These are phyloP conservation scores for Epinephelus awoara DNA, from an alignment of 2,797 vertebrate species.

Conservation along the genomic window DNA sequence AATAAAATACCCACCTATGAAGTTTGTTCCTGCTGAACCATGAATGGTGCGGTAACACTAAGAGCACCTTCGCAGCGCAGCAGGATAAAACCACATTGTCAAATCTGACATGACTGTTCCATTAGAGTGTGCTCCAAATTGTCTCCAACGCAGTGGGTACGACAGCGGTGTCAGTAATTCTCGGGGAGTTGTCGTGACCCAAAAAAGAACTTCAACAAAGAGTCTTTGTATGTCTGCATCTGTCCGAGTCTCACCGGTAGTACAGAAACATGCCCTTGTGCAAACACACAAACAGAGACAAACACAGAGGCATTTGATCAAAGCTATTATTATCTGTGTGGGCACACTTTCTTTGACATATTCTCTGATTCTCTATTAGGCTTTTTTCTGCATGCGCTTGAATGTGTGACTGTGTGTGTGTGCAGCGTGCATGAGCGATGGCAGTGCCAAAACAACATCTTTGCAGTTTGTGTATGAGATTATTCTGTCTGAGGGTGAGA, in stretches of 20 bases:
- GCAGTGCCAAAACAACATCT: slow-evolving; percentile 15
- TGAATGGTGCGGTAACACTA: background rate
- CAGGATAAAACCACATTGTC: slow-evolving; percentile 12
- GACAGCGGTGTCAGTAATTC: slow-evolving; percentile 34
- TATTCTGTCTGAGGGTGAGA: slow-evolving; percentile 28
- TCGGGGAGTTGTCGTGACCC: slow-evolving; percentile 32
- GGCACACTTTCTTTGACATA: slow-evolving; percentile 34
- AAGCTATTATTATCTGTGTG: slow-evolving; percentile 58
- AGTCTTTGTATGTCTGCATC: slow-evolving; percentile 46
- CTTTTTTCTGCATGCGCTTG: slow-evolving; percentile 5
- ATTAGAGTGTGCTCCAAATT: slow-evolving; percentile 14
- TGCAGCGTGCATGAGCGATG: background rate
- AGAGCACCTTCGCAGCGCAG: slow-evolving; percentile 4
- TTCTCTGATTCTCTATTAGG: slow-evolving; percentile 28
- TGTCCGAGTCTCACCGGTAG: background rate
- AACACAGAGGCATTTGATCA: slow-evolving; percentile 44
- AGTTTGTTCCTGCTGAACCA: background rate
- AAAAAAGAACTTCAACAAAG: slow-evolving; percentile 52
- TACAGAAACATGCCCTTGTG: background rate
- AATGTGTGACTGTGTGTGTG: background rate
- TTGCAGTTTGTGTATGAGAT: slow-evolving; percentile 10
- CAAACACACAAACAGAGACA: slow-evolving; percentile 6
- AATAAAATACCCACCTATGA: slow-evolving; percentile 2
- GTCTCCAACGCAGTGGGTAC: slow-evolving; percentile 1
- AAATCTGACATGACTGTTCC: slow-evolving; percentile 19